A percentile compares a stretch with the other conserved stretches of the same genome.
Conservation (phyloP, 2,113 vertebrate genomes). For the Cnemophilus loriae region DNA sequence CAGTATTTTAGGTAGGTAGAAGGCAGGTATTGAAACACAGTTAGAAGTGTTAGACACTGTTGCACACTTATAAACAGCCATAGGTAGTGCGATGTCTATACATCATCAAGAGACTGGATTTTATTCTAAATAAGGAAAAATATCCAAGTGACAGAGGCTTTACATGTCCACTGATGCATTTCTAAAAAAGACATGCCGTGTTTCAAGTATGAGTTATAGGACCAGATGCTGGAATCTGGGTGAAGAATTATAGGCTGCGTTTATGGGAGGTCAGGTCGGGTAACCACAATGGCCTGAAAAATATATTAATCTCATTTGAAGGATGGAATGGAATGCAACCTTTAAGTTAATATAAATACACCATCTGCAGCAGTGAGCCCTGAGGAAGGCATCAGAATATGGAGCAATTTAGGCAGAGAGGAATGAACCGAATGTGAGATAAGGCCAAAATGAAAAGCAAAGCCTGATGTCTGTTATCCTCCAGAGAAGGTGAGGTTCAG, state of each 20-base stretch:
- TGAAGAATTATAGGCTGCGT: constrained; percentile 49
- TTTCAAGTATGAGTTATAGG: constrained; percentile 41
- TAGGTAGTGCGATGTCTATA: neutral
- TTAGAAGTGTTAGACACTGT: neutral
- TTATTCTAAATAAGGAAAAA: neutral
- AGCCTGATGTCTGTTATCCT: neutral
- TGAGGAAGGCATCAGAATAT: constrained; percentile 28
- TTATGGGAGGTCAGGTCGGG: constrained; percentile 55
- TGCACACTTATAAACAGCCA: neutral
- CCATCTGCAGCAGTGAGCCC: constrained; percentile 46
- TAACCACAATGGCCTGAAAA: constrained; percentile 55
- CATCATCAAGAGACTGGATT: neutral
- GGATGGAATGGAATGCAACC: constrained; percentile 56
- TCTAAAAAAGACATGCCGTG: neutral
- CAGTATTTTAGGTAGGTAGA: neutral
- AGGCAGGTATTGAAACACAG: neutral
- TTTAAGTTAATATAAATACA: constrained; percentile 57
- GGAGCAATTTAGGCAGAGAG: constrained; percentile 24
- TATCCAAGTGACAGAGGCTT: neutral
- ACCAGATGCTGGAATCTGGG: constrained; percentile 34
- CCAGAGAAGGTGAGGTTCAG: neutral
- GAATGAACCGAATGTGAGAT: neutral
- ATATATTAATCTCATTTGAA: constrained; percentile 65
- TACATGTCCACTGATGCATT: neutral
- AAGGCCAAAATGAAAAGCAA: neutral